These are phyloP conservation scores for Chromobotia macracanthus DNA, from an alignment of 2,797 vertebrate species.

Conservation along the genomic window DNA sequence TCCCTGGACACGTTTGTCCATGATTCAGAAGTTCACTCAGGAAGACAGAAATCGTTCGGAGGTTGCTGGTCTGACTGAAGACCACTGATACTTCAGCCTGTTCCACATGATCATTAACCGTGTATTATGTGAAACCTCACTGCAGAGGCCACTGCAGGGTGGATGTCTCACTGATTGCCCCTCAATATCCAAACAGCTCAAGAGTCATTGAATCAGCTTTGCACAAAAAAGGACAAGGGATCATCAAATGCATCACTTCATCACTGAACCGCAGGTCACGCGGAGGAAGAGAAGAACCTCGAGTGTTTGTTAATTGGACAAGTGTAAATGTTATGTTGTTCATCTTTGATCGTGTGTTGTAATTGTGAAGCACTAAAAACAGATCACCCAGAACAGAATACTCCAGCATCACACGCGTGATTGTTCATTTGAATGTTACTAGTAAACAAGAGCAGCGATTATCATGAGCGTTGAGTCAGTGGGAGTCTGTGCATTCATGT, in stretches of 20 bases:
- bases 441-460: conserved; percentile 1
- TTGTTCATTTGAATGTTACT: conserved; percentile 17
- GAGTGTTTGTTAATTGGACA: conserved; percentile 20
- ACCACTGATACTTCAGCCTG: conserved; percentile 21
- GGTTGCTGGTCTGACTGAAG: conserved; percentile 1
- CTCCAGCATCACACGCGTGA: not conserved
- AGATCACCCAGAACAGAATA: conserved; percentile 8
- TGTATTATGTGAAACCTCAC: conserved; percentile 14
- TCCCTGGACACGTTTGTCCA: conserved; percentile 2
- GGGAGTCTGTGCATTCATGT: not conserved
- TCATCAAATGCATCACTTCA: not conserved
- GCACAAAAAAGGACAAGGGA: not conserved
- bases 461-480: conserved; percentile 16
- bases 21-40: conserved; percentile 35
- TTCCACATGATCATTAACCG: conserved; percentile 19
- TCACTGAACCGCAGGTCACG: not conserved
- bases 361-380: conserved; percentile 24
- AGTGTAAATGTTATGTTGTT: not conserved
- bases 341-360: conserved; percentile 2
- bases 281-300: conserved; percentile 7
- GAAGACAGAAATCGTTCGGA: conserved; percentile 10
- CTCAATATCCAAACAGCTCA: conserved; percentile 46
- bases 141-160: conserved; percentile 36
- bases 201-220: conserved; percentile 55
- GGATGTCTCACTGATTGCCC: conserved; percentile 49